Percentiles rank a stretch among this genome's conserved stretches.
These are phyloP conservation scores for Esperia sulphurella DNA, from an alignment of 2,888 invertebrate species.

Conservation along the genomic window DNA sequence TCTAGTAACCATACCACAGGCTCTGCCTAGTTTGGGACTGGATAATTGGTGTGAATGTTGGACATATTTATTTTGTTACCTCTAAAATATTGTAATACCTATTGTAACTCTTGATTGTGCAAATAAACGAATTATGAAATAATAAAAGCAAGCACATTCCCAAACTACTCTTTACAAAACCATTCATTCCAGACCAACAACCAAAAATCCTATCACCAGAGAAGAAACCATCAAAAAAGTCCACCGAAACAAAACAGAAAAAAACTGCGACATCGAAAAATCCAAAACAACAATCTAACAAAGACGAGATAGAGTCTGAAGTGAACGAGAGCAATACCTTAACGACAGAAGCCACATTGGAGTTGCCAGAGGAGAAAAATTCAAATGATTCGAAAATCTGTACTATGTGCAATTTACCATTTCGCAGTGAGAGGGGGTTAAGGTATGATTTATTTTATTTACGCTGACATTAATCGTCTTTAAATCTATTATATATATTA, in stretches of 20 bases:
- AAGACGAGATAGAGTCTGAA: slow-evolving; percentile 13
- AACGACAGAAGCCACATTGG: slow-evolving; percentile 1
- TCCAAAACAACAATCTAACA: neutral
- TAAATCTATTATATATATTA: no score
- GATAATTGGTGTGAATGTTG: no score
- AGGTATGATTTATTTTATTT: no score
- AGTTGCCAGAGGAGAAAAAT: slow-evolving; percentile 21
- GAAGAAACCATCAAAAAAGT: slow-evolving; percentile 22
- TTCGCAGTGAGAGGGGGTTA: slow-evolving; percentile 56
- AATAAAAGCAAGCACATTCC: no score
- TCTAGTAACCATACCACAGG: no score
- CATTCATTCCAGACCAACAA: slow-evolving; percentile 46
- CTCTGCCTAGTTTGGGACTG: no score
- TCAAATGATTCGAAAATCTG: slow-evolving; percentile 38
- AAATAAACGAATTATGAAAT: no score
- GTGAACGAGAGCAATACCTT: slow-evolving; percentile 3
- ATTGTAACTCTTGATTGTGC: no score
- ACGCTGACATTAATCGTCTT: no score
- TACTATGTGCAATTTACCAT: slow-evolving; percentile 46
- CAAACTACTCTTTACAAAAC: neutral
- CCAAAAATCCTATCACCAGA: slow-evolving; percentile 42
- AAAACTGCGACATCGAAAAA: slow-evolving; percentile 1
- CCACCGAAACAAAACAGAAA: slow-evolving; percentile 9
- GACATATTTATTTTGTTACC: no score
- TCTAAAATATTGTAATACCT: no score